Base-by-base conservation (phyloP, 1,140 invertebrate genomes). In the Heliconius himera region DNA sequence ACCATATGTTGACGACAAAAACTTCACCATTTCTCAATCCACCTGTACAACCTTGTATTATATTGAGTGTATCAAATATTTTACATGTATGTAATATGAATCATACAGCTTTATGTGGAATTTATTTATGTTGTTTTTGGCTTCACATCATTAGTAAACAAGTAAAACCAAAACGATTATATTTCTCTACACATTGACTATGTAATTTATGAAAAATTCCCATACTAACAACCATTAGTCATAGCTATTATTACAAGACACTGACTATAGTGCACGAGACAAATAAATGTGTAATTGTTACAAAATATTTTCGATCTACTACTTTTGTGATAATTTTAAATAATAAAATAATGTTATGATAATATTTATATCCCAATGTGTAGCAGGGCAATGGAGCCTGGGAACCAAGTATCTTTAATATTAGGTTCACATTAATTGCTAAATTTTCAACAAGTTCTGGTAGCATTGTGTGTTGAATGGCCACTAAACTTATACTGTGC, bases 1-100 rank as follows among this genome's bases (percentile, higher is more conserved):
- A 22, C 60, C 41, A 70, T 76, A 76, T 76, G 56, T 70, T 46
- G 54, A 29, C 41, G 22, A 26, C 49, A 76, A 70, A 76, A 49
- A 66, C 70, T 70, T 70, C 11, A 20, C 71, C 54, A 56, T 77
- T 77, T 38, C 49, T 26, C 70, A 72, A 77, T 77, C 5, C 70
- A 72, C 70, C 49, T 54, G 70, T 13, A 54, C 70, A 73, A 56
- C 76, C 76, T 77, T 77, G 76, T 33, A 56, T 56, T 56, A 22
- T 22, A 18, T 20, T 20, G 20, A 8, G n/a, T 56, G 54, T 56
- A 56, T 56, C n/a, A 56, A 56, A 56, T 56, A 56, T 56, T 56
- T 56, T 8, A 77, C 49, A 77, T 41, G 9, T 36, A 56, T 70
- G 46, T 72, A n/a, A 60, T 60, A 56, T 75, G 74, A 73, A 71